Evolutionary conservation across 2,113 vertebrate genomes (phyloP).

Genomic region (Columbina picui): DNA sequence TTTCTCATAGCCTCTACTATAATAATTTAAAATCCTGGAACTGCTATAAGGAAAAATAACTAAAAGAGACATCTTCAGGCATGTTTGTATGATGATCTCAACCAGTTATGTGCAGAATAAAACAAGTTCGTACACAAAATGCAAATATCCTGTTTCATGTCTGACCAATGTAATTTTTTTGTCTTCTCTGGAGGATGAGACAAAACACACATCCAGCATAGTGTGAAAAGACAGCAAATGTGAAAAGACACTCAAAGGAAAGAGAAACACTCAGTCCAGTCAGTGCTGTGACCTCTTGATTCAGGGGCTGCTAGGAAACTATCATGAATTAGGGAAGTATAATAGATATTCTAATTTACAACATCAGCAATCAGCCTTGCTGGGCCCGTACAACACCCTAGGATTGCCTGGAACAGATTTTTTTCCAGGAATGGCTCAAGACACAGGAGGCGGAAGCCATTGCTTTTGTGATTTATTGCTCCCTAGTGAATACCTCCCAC

Average conservation of each 20-base stretch:
- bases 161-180: not conserved
- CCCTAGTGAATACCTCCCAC: not conserved
- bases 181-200: not conserved
- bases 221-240: not conserved
- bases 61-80: conserved; percentile 7
- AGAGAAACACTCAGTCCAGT: not conserved
- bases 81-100: conserved; percentile 24
- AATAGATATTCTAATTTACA: not conserved
- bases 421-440: not conserved
- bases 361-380: not conserved
- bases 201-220: not conserved
- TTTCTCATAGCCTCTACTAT: conserved; percentile 18
- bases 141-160: not conserved
- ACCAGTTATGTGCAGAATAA: conserved; percentile 3
- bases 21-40: conserved; percentile 21
- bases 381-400: accelerated
- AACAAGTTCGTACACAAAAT: conserved; percentile 1
- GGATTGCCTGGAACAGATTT: not conserved
- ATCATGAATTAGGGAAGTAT: not conserved
- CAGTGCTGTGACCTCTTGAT: not conserved
- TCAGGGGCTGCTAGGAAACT: not conserved
- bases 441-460: not conserved
- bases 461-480: not conserved
- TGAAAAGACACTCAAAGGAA: accelerated
- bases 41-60: conserved; percentile 13